Percentiles rank a stretch among this genome's conserved stretches.
Evolutionary conservation across 2,797 vertebrate genomes (phyloP).

Genomic region (Notolepis coatsorum): DNA sequence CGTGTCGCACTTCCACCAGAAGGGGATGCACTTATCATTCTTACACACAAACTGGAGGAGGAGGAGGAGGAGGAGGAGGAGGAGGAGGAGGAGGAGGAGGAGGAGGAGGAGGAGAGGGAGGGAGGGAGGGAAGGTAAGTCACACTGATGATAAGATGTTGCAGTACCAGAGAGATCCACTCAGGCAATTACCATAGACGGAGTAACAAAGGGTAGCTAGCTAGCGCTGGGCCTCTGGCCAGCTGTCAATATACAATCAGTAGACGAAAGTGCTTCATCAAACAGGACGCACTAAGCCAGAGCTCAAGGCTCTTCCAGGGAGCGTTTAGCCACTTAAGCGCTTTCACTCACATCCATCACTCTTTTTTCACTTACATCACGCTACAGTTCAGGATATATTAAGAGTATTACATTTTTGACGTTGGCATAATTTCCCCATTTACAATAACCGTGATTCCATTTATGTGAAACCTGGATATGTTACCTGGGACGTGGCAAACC

Average conservation of each 20-base stretch:
- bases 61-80: slow-evolving; percentile 20
- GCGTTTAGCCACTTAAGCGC: no score
- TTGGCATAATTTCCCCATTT: no score
- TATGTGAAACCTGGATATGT: no score
- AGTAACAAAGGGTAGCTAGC: neutral
- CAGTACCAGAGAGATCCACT: neutral
- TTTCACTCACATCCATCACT: no score
- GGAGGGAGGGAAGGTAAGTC: slow-evolving; percentile 14
- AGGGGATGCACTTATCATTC: slow-evolving; percentile 99
- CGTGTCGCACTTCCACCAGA: slow-evolving; percentile 99
- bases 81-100: slow-evolving; percentile 26
- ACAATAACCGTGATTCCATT: no score
- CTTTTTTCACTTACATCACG: no score
- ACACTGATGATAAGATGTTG: neutral
- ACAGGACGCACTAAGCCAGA: slow-evolving; percentile 9
- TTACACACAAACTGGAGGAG: slow-evolving; percentile 93
- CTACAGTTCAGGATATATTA: no score
- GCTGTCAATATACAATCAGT: slow-evolving; percentile 32
- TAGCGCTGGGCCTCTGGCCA: slow-evolving; percentile 25
- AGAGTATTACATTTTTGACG: no score
- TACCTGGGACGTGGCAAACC: no score
- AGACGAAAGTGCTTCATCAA: slow-evolving; percentile 33
- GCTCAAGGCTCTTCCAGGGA: no score
- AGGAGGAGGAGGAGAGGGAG: slow-evolving; percentile 34
- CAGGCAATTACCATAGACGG: neutral